Evolutionary conservation across 2,888 invertebrate species (phyloP).

Genomic region (Ennomos erosarius): DNA sequence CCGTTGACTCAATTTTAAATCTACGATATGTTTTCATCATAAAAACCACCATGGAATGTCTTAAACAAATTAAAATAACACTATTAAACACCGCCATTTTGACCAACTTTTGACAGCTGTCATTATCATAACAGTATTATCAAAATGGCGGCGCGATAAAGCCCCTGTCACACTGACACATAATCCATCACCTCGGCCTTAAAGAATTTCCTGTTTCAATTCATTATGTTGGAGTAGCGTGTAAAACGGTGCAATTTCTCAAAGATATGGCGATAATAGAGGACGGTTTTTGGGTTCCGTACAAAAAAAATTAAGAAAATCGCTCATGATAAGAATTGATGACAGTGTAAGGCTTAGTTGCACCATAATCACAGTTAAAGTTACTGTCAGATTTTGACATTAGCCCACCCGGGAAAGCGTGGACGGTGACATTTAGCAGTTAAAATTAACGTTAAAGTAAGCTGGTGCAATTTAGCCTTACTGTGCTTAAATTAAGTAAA

Average conservation of each 20-base stretch:
- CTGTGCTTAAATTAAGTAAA: too few relatives aligned
- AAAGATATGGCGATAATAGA: slow-evolving; percentile 38
- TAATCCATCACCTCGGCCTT: slow-evolving; percentile 40
- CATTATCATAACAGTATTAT: slow-evolving; percentile 31
- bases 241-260: slow-evolving; percentile 43
- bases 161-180: slow-evolving; percentile 30
- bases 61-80: not conserved
- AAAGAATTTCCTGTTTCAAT: slow-evolving; percentile 44
- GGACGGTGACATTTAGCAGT: too few relatives aligned
- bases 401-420: too few relatives aligned
- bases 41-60: too few relatives aligned
- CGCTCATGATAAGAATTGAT: too few relatives aligned
- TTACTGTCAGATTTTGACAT: too few relatives aligned
- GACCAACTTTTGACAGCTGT: slow-evolving; percentile 38
- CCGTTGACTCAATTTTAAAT: too few relatives aligned
- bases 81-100: slow-evolving; percentile 34
- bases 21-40: too few relatives aligned
- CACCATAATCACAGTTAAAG: too few relatives aligned
- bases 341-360: too few relatives aligned
- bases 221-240: slow-evolving; percentile 37
- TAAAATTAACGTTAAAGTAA: too few relatives aligned
- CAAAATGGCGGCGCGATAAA: slow-evolving; percentile 40
- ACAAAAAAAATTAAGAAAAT: not conserved
- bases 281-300: slow-evolving; percentile 25
- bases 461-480: too few relatives aligned